These are phyloP conservation scores for Pandemis cinnamomeana DNA, from an alignment of 2,888 invertebrate genomes.

Conservation along the genomic window DNA sequence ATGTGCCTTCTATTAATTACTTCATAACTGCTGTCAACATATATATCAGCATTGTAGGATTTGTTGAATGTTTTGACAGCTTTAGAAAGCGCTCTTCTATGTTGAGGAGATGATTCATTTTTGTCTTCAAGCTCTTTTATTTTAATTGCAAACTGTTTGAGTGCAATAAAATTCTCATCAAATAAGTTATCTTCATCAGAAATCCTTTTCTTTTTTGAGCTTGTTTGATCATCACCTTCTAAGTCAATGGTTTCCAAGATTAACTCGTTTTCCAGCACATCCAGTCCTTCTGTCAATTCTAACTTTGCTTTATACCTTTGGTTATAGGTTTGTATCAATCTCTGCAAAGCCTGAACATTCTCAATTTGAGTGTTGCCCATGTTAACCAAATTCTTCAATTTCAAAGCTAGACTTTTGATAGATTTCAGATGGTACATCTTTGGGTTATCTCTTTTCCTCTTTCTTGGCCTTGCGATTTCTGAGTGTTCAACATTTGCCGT, in stretches of 20 bases:
- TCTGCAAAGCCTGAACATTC: conserved; percentile 56
- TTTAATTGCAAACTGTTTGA: conserved; percentile 61
- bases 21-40: conserved; percentile 60
- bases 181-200: conserved; percentile 49
- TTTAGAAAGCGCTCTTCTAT: conserved; percentile 67
- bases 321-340: conserved; percentile 66
- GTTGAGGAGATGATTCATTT: conserved; percentile 57
- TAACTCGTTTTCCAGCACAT: conserved; percentile 58
- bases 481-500: conserved; percentile 41
- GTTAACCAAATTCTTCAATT: conserved; percentile 53
- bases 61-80: conserved; percentile 72
- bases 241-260: conserved; percentile 70
- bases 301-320: conserved; percentile 60
- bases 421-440: conserved; percentile 56
- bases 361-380: conserved; percentile 48
- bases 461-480: conserved; percentile 45
- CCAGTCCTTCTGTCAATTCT: conserved; percentile 56
- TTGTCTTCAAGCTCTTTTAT: conserved; percentile 61
- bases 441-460: conserved; percentile 49
- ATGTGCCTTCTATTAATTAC: conserved; percentile 63
- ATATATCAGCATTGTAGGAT: conserved; percentile 67
- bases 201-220: conserved; percentile 55
- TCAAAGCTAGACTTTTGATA: conserved; percentile 57
- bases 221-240: conserved; percentile 64
- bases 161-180: conserved; percentile 58